Evolutionary conservation across 37 sponge, comb jelly and placozoan genomes (phyloP).

Genomic region (Lycopodina hypogea): DNA sequence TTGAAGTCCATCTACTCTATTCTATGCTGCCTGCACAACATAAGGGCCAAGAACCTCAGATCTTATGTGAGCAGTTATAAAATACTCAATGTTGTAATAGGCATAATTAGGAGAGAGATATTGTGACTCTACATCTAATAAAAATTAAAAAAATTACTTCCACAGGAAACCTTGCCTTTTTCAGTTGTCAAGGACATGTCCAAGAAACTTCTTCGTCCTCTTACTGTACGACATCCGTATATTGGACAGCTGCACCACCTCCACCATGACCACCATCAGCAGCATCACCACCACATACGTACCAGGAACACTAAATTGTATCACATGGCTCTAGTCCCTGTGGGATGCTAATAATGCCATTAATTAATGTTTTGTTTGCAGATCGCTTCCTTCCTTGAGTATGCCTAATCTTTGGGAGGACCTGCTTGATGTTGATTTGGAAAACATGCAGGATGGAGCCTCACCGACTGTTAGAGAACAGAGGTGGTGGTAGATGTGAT

Average conservation of each 20-base stretch:
- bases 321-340: no score
- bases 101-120: background rate
- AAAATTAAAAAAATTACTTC: no score
- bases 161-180: conserved; percentile 31
- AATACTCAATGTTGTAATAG: no score
- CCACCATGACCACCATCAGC: conserved; percentile 13
- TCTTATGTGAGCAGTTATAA: conserved; percentile 27
- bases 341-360: background rate
- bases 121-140: background rate
- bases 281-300: background rate
- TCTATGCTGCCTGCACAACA: conserved; percentile 53
- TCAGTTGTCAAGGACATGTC: conserved; percentile 5
- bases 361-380: background rate
- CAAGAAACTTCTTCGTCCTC: conserved; percentile 3
- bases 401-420: conserved; percentile 24
- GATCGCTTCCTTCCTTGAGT: background rate
- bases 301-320: background rate
- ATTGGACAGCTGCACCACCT: background rate
- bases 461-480: no score
- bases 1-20: conserved; percentile 45
- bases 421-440: background rate
- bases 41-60: conserved; percentile 54
- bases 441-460: no score
- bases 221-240: background rate
- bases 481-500: no score